phyloP scores from a whole-genome alignment of 1,140 invertebrate species.

The Euschistus heros region DNA sequence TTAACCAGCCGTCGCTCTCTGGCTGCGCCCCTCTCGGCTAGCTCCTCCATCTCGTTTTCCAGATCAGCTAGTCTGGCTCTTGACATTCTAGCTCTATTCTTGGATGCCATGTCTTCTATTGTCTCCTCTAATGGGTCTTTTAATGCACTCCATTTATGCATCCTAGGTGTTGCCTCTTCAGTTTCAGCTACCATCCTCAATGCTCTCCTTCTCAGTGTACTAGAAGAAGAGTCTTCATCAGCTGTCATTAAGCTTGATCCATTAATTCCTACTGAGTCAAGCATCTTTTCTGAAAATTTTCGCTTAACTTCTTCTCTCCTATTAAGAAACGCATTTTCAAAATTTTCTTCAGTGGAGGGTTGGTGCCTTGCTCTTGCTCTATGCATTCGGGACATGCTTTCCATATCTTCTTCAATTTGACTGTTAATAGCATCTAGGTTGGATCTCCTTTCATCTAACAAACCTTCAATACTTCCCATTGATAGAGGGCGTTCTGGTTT shows the following conservation, averaged over 20 bases:
- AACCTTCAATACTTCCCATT: constrained; percentile 13
- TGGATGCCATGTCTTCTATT: constrained; percentile 30
- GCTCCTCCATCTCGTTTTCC: constrained; percentile 47
- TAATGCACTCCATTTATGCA: constrained; percentile 3
- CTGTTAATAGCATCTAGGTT: neutral
- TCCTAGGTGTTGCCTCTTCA: neutral
- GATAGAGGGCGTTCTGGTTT: constrained; percentile 15
- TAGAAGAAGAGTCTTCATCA: neutral
- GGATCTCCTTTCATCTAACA: constrained; percentile 2
- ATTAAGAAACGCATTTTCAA: constrained; percentile 19
- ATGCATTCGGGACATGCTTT: constrained; percentile 15
- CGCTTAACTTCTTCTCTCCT: constrained; percentile 20
- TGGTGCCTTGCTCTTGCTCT: constrained; percentile 10
- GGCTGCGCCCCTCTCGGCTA: constrained; percentile 42
- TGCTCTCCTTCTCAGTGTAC: neutral
- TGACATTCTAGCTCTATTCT: constrained; percentile 35
- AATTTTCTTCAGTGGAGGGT: constrained; percentile 9
- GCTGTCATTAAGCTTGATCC: neutral
- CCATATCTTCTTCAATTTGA: constrained; percentile 11
- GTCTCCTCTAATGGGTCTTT: constrained; percentile 5
- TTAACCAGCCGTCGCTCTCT: constrained; percentile 45
- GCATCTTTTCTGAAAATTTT: constrained; percentile 24
- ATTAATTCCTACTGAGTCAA: constrained; percentile 24
- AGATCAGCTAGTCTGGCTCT: constrained; percentile 45
- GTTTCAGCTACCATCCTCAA: neutral